Evolutionary conservation across 2,888 invertebrate species (phyloP), one percentile per base, ranked within the genome.

Genomic region (Cheilosia scutellata): DNA sequence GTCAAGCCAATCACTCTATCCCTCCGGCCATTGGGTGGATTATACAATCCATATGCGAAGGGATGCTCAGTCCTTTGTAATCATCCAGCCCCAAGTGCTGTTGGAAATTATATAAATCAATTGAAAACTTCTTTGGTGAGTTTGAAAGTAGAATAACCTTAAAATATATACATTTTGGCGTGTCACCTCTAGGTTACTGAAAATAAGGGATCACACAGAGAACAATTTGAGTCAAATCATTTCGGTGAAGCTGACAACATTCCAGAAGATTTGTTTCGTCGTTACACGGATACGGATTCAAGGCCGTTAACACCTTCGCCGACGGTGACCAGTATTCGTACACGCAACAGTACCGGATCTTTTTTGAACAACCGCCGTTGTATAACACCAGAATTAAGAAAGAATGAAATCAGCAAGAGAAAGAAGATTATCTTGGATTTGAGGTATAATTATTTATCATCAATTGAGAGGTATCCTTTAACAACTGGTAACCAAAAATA

Each of bases 251-350:
- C 89, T 80, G 95, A 95, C 88, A 94, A 95, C 88, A 95, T 96
- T 88, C 96, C 96, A 0, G 96, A 96, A 89, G 96, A 96, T 91
- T 93, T 96, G 89, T 96, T 96, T 91, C 93, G 96, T 89, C 95
- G 96, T 87, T 97, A 97, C 89, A 96, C 97, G 0, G 96, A 97
- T 89, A 97, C 96, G 0, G 97, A 97, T 90, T 97, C 97, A 0
- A 93, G 97, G 29, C 96, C 97, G 0, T 92, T 95, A 87, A 96
- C 97, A 0, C 97, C 97, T 0, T 95, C 96, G 0, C 96, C 96
- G 0, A 96, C 96, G 0, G 93, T 96, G 4, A 95, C 95, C 6
- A 96, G 96, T 90, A 95, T 95, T 88, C 93, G 96, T 91, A 95
- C 96, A 63, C 90, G 96, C 89, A 94, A 96, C 79, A 94, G 96